Evolutionary conservation across 2,888 invertebrate species (phyloP), one percentile per base, ranked within the genome.

Genomic region (Flabesymbios commensalis): DNA sequence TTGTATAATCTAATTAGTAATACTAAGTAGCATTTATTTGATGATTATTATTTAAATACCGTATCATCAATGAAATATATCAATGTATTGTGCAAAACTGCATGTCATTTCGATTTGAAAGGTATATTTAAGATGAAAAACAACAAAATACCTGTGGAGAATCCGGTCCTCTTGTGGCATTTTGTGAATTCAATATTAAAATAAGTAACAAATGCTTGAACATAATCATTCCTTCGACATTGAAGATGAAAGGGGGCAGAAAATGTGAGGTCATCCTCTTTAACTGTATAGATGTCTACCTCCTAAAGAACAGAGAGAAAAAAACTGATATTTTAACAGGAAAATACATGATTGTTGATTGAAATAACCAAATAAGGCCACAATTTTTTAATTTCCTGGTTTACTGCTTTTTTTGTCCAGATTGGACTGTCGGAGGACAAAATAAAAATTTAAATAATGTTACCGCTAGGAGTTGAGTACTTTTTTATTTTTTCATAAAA

Each of bases 181-280:
- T 97, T 96, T 39, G 96, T 94, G 86, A 99, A 99, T 85, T 99
- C 98, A 72, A 99, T 95, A 78, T 94, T 98, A 86, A 99, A 99
- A 86, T 94, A 99, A 26, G 98, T 96, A 71, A 99, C 98, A 75
- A 99, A 86, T 0, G 99, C 99, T 81, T 99, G 97, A 64, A 97
- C 89, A 84, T 97, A 97, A 83, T 98, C 98, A 80, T 96, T 95
- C 64, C 96, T 88, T 62, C 92, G 73, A 61, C 79, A 80, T 31
- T 75, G 72, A 51, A 86, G 75, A 48, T 78, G 74, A 73, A 86
- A 86, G 1, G 93, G 92, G 0, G 95, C 89, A 43, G 90, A 88
- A 80, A 98, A 99, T 74, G 92, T 90, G 67, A 99, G 86, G 84
- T 99, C 98, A 55, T 91, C 89, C 77, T 95, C 93, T 76, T 91